Evolutionary conservation across 2,888 invertebrate genomes (phyloP), one percentile per base, ranked within the genome.

Genomic region (Perizoma flavofasciatum): DNA sequence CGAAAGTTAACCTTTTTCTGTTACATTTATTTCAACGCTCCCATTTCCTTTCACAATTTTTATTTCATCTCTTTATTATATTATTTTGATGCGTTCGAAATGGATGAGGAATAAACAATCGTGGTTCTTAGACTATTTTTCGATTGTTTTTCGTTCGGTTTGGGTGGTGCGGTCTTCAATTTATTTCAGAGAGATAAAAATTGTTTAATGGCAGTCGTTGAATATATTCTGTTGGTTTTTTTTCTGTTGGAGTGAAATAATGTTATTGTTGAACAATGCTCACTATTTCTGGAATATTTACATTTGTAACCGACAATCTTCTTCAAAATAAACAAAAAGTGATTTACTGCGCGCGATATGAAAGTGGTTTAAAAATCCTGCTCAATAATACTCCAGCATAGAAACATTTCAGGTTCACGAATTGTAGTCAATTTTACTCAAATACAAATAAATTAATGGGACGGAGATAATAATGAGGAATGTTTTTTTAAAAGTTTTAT

Each of bases 181-280:
- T 74, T 76, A 77, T 74, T 72, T 77, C 67, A 66, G 59, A 63
- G 48, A 73, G 77, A 79, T 78, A 79, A 78, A 76, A 74, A 76
- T 69, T 70, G 71, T 78, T 75, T 73, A 72, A 71, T 75, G 72
- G 66, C 72, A 70, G 68, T 65, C 67, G 69, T 65, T 70, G 69
- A 71, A 77, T 74, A 73, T 69, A 75, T 73, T 59, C 51, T 48
- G 58, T 57, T 59, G 67, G 68, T 62, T 65, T 63, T 52, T 48
- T 49, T 61, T 66, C 63, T 60, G 59, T 68, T 55, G 62, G 11
- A 22, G 44, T 67, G 46, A 46, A 58, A 54, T 60, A 56, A 56
- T 55, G 61, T 55, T 63, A 51, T 57, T 59, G 54, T 59, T 37
- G 54, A 47, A 43, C 53, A 55, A 62, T 58, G 62, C 51, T n/a